Evolutionary conservation across 2,113 vertebrate genomes (phyloP).

Genomic region (Megatriorchis doriae): DNA sequence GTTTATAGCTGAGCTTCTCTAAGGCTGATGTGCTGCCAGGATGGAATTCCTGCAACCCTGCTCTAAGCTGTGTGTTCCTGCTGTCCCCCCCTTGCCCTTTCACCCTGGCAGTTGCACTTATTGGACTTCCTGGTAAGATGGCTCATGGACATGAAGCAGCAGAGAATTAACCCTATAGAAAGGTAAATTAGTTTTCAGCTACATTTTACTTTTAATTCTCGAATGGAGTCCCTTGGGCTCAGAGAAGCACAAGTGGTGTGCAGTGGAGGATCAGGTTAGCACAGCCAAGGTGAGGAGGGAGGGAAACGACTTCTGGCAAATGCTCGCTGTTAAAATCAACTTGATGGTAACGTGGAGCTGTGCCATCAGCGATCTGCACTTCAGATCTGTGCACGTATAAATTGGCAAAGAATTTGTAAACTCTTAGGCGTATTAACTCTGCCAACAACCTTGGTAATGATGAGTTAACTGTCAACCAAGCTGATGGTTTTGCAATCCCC

Average conservation of each 20-base stretch:
- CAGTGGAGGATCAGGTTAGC: neutral
- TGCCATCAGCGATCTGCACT: neutral
- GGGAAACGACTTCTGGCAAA: neutral
- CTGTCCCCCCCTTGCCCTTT: neutral
- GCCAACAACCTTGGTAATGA: neutral
- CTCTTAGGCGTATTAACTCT: neutral
- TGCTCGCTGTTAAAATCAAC: neutral
- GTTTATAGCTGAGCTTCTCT: constrained; percentile 20
- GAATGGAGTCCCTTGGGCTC: neutral
- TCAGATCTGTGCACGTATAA: neutral
- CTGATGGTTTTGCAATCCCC: neutral
- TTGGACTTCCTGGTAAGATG: neutral
- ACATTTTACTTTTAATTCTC: neutral
- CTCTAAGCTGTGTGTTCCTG: neutral
- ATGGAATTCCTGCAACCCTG: constrained; percentile 14
- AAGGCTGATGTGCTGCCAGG: constrained; percentile 21
- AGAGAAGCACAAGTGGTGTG: neutral
- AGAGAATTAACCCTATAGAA: neutral
- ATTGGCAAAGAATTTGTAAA: neutral
- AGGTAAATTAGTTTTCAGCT: neutral
- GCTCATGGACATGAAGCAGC: neutral
- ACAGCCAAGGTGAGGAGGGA: neutral
- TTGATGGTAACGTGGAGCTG: neutral
- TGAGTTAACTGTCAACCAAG: neutral
- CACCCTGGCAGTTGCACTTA: neutral